These are phyloP conservation scores for Poecile montanus DNA, from an alignment of 2,797 vertebrate species.

Conservation along the genomic window DNA sequence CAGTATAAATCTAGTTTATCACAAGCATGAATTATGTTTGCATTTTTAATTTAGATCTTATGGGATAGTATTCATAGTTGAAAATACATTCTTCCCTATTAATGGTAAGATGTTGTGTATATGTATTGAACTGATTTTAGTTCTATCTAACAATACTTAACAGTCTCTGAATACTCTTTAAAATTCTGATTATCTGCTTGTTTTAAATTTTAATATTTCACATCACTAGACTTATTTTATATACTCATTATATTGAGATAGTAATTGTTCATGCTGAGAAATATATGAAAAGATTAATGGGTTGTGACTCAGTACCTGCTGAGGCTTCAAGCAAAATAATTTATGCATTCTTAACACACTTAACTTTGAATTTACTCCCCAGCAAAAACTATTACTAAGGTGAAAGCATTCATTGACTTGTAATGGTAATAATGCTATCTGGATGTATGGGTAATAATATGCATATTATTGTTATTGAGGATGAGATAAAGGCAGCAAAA, in stretches of 20 bases:
- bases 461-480: not conserved
- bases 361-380: conserved; percentile 58
- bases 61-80: not conserved
- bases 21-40: not conserved
- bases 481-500: conserved; percentile 12
- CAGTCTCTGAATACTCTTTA: conserved; percentile 12
- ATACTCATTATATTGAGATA: conserved; percentile 30
- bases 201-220: conserved; percentile 29
- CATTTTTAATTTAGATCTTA: not conserved
- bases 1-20: not conserved
- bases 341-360: conserved; percentile 55
- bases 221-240: not conserved
- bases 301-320: conserved; percentile 47
- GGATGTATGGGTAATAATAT: conserved; percentile 5
- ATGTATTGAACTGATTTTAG: not conserved
- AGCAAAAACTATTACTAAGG: conserved; percentile 56
- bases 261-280: conserved; percentile 34
- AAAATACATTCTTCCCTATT: not conserved
- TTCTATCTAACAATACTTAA: not conserved
- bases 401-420: conserved; percentile 57
- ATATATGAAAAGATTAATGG: conserved; percentile 56
- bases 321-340: conserved; percentile 52
- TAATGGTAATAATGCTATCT: conserved; percentile 26
- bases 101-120: not conserved
- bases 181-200: conserved; percentile 38